Evolutionary conservation across 2,113 vertebrate genomes (phyloP).

Genomic region (Thryonomys swinderianus): DNA sequence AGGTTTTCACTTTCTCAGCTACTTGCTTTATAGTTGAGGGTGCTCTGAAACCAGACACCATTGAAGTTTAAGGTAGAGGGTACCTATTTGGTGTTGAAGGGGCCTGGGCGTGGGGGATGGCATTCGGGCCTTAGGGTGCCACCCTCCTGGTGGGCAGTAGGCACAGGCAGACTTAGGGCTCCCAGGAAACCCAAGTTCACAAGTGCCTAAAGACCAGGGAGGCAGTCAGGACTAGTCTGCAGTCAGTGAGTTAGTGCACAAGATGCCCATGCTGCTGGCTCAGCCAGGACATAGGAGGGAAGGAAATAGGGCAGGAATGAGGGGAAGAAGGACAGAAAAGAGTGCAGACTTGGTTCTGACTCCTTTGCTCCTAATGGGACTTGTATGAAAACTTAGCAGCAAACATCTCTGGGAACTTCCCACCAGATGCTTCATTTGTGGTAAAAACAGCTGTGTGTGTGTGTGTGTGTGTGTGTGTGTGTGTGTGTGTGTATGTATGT

Average conservation of each 20-base stretch:
- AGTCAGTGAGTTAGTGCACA: neutral
- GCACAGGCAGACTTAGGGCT: too few relatives aligned
- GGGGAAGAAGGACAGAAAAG: neutral
- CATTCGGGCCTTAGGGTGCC: neutral
- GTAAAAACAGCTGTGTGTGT: neutral
- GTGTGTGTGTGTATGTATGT: neutral
- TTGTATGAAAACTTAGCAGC: neutral
- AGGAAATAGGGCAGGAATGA: neutral
- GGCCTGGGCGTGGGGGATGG: accelerated
- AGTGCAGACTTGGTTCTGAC: conserved; percentile 12
- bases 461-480: neutral
- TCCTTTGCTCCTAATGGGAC: neutral
- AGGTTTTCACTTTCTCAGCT: neutral
- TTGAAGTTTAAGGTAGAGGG: neutral
- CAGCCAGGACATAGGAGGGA: neutral
- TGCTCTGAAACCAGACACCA: neutral
- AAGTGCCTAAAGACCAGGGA: conserved; percentile 50
- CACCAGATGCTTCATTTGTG: neutral
- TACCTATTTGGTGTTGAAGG: neutral
- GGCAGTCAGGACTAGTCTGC: neutral
- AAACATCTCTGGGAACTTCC: neutral
- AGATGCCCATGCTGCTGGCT: neutral
- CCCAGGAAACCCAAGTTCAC: neutral
- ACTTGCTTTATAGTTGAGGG: neutral
- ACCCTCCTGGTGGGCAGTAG: too few relatives aligned